These are phyloP conservation scores for Drepana falcataria DNA, from an alignment of 2,888 invertebrate species.

Conservation along the genomic window DNA sequence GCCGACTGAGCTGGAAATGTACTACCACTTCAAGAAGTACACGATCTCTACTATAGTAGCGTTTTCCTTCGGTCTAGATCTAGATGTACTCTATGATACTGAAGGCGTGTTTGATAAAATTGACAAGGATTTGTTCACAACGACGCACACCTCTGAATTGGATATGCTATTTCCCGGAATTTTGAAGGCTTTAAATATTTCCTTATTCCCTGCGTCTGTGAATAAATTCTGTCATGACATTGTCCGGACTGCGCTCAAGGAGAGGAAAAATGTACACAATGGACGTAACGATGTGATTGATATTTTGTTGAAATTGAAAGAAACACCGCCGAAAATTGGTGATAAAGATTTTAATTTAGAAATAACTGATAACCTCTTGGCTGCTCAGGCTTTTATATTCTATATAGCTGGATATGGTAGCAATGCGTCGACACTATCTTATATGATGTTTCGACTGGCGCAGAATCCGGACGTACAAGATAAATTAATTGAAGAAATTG, in stretches of 20 bases:
- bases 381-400: conserved; percentile 57
- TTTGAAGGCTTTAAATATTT: conserved; percentile 17
- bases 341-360: conserved; percentile 18
- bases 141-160: conserved; percentile 9
- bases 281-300: conserved; percentile 33
- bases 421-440: conserved; percentile 47
- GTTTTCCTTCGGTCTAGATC: conserved; percentile 20
- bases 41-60: conserved; percentile 22
- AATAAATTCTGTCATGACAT: conserved; percentile 16
- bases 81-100: conserved; percentile 9
- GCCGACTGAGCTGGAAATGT: conserved; percentile 15
- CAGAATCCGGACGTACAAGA: conserved; percentile 48
- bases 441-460: conserved; percentile 51
- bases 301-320: conserved; percentile 25
- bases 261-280: conserved; percentile 19
- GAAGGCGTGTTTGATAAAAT: conserved; percentile 5
- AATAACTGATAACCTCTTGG: conserved; percentile 39
- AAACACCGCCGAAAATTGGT: not conserved
- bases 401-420: conserved; percentile 65
- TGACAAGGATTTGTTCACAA: conserved; percentile 10
- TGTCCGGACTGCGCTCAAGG: conserved; percentile 11
- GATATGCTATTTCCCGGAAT: conserved; percentile 27
- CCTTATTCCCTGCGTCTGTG: conserved; percentile 13
- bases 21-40: conserved; percentile 17
- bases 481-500: conserved; percentile 41